Evolutionary conservation across 1,140 invertebrate species (phyloP), one percentile per base, ranked within the genome.

Genomic region (Drosophila kohkoa): DNA sequence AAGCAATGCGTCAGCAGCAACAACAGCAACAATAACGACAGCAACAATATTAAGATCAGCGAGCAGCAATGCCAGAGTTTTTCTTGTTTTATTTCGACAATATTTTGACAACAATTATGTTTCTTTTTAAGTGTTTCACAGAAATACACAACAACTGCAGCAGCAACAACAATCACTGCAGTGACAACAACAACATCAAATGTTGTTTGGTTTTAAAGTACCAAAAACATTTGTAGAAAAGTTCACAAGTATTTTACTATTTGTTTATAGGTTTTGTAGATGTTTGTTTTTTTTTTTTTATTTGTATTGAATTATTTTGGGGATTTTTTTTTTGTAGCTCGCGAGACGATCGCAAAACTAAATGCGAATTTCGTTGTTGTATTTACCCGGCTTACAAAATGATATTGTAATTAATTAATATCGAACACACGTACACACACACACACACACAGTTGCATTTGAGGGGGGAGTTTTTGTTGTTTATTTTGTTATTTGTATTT

Each of bases 171-270:
- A 25, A 3, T 3, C 20, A 25, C 20, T 25, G 20, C 20, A 32
- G 30, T 7, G 30, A 8, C 45, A 45, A 10, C 55, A 54, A 16
- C 46, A 41, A 52, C 58, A 20, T 8, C 35, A 58, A 25, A 25
- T 3, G 20, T 25, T 25, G 20, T 25, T 35, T 46, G 52, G 20
- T 62, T 20, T 72, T 65, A 58, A 71, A 64, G 11, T 43, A 43
- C n/a, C 41, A 15, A 46, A 16, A 10, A 48, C 10, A 43, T 43
- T 54, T 35, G 30, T 32, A 30, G 8, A 15, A 46, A 43, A 43
- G 11, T 43, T 43, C 11, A 43, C 41, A 7, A 16, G 45, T 55
- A 62, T 32, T 41, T 28, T 28, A 43, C 41, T 25, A 65, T 52
- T 11, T 5, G 43, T 20, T 15, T 13, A 13, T 41, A 13, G 16